Percentiles rank a stretch among this genome's conserved stretches.
Evolutionary conservation across 2,113 vertebrate genomes (phyloP).

Genomic region (Ondatra zibethicus): DNA sequence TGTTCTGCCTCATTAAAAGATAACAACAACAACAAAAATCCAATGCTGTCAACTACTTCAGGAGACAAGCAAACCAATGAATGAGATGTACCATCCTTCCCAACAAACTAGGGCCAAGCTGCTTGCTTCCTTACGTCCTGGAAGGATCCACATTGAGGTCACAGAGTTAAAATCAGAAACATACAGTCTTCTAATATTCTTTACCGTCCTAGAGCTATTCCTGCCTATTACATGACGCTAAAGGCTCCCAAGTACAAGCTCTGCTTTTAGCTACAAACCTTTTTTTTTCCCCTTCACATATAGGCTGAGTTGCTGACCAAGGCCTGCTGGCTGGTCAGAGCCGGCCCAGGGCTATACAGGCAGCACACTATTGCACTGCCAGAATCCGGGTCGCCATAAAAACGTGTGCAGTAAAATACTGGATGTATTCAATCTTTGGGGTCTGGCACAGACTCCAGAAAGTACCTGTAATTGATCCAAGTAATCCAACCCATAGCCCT

Average conservation of each 20-base stretch:
- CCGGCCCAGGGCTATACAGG: neutral
- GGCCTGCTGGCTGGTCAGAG: conserved; percentile 19
- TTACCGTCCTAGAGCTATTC: conserved; percentile 31
- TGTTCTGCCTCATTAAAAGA: conserved; percentile 73
- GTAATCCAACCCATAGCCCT: conserved; percentile 45
- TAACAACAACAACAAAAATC: conserved; percentile 16
- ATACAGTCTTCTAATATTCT: conserved; percentile 50
- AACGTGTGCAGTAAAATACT: neutral
- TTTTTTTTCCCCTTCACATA: conserved; percentile 56
- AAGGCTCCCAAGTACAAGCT: conserved; percentile 46
- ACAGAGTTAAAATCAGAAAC: conserved; percentile 83
- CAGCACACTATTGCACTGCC: neutral
- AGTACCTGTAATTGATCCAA: conserved; percentile 57
- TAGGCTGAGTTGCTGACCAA: neutral
- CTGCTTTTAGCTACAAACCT: conserved; percentile 68
- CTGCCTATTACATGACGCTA: conserved; percentile 57
- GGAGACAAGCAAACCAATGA: conserved; percentile 82
- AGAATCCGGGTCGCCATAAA: neutral
- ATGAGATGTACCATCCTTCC: conserved; percentile 71
- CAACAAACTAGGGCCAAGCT: conserved; percentile 70
- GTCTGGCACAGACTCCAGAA: conserved; percentile 40
- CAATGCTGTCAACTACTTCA: conserved; percentile 74
- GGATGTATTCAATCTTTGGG: conserved; percentile 23
- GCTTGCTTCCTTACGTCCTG: conserved; percentile 77
- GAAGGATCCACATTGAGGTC: conserved; percentile 76